Base-by-base conservation (phyloP, 2,888 invertebrate genomes). In the Eledone cirrhosa region DNA sequence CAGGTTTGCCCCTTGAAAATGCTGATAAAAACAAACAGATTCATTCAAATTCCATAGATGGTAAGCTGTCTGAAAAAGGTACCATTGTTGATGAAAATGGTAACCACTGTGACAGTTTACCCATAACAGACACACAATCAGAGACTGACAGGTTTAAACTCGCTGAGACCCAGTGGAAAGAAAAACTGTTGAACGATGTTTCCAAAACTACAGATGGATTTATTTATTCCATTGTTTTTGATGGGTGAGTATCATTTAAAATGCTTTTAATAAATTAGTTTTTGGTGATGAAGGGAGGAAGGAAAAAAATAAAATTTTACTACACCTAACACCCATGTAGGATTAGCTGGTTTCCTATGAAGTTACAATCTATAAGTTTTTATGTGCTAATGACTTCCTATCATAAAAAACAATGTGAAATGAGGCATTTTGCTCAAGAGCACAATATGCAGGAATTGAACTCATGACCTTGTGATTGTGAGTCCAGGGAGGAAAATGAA, bases 181-280 rank as follows among this genome's bases (percentile, higher is more conserved):
- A 72, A 29, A 72, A 72, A 72, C 41, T 72, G 33, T 14, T 72
- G 41, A 41, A 24, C 19, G 72, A 41, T n/a, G 22, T 72, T 14
- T 48, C 59, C 1, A 78, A 75, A 22, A 77, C 75, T 31, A 83
- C 84, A 74, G 89, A 89, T 85, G 87, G 87, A 22, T 88, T 83
- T 82, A 65, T 85, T 7, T 89, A 89, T 74, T 79, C 79, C 74
- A 74, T 84, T 11, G 77, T 79, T 67, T 86, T 85, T 85, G 86
- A 88, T 75, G 86, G 88, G 89, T 88, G 83, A 86, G 83, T 83
- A 41, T 27, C 19, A 48, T 76, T 53, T 22, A 8, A n/a, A n/a
- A n/a, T n/a, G n/a, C n/a, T n/a, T n/a, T n/a, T n/a, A n/a, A n/a
- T n/a, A n/a, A n/a, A n/a, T n/a, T n/a, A n/a, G n/a, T n/a, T n/a